phyloP scores from a whole-genome alignment of 2,888 invertebrate genomes.

The Phymatocera aterrima region DNA sequence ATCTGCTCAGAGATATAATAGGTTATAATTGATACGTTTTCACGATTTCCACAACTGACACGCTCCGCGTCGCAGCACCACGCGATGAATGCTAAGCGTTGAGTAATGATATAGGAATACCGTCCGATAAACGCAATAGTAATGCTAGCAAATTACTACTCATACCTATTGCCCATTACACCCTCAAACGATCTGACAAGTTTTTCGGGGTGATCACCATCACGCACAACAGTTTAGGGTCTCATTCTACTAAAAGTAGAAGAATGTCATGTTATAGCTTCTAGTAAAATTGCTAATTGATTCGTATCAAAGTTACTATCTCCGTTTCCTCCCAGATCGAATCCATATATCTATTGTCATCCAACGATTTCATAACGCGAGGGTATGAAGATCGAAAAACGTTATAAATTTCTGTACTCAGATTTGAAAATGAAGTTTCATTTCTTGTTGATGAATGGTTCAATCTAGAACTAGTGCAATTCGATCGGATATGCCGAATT shows the following conservation, averaged over 20 bases:
- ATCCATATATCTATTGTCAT: too few species aligned
- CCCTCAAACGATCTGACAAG: slow-evolving; percentile 13
- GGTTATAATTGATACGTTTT: slow-evolving; percentile 6
- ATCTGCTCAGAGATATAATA: not conserved
- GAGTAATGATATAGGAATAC: slow-evolving; percentile 5
- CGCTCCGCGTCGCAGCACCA: not conserved
- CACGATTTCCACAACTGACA: not conserved
- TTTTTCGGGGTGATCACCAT: not conserved
- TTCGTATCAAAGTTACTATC: not conserved
- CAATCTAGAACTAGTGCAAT: too few species aligned
- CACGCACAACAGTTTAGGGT: not conserved
- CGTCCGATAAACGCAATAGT: slow-evolving; percentile 22
- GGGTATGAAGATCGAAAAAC: too few species aligned
- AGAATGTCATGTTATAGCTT: slow-evolving; percentile 6
- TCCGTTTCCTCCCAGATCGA: not conserved
- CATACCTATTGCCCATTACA: slow-evolving; percentile 5
- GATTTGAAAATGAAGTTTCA: too few species aligned
- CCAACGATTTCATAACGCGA: too few species aligned
- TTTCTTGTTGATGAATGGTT: too few species aligned
- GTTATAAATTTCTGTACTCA: too few species aligned
- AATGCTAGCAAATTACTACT: slow-evolving; percentile 4
- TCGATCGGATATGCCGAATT: too few species aligned
- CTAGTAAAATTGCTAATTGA: not conserved
- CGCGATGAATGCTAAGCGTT: slow-evolving; percentile 12
- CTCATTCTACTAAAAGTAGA: not conserved